Base-by-base conservation (phyloP, 2,797 vertebrate species). In the Moxostoma hubbsi region DNA sequence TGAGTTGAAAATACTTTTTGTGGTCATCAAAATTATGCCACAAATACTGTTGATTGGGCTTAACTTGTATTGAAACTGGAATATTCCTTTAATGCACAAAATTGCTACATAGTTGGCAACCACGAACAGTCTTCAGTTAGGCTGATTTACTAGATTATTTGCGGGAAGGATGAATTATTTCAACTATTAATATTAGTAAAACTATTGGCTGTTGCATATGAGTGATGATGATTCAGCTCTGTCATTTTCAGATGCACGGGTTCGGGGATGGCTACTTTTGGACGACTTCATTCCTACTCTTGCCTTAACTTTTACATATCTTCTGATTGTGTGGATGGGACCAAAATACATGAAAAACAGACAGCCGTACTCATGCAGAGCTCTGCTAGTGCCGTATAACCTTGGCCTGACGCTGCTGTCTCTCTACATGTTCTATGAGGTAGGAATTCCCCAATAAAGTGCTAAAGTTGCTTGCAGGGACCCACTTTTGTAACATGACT, bases 381-480 rank as follows among this genome's bases (percentile, higher is more conserved):
- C 94, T 10, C 80, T 96, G 88, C 90, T 99, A 83, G 93, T 98
- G 87, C 58, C 96, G 79, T 98, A 99, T 92, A 99, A 99, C 90
- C 89, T 97, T 73, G 94, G 94, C 85, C 94, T 99, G 75, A 98
- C 96, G 0, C 85, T 97, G 74, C 91, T 99, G 85, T 99, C 98
- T 55, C 89, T 98, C 68, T 98, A 97, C 92, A 98, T 99, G 97
- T 97, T 97, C 90, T 95, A 90, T 85, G 96, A 98, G 98, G 98
- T 99, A 95, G 71, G 95, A 49, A 15, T 12, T 78, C 24, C 13
- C 12, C 9, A 16, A 15, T 55, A 82, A 83, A 81, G 89, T 87
- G 9, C 24, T 24, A 24, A 24, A 24, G 24, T 24, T 24, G 24
- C 24, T 24, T 24, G 24, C 18, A 61, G 9, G 16, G 9, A 5